A percentile compares a stretch with the other conserved stretches of the same genome.
Evolutionary conservation across 2,888 invertebrate genomes (phyloP).

Genomic region (Cataglyphis albicans): DNA sequence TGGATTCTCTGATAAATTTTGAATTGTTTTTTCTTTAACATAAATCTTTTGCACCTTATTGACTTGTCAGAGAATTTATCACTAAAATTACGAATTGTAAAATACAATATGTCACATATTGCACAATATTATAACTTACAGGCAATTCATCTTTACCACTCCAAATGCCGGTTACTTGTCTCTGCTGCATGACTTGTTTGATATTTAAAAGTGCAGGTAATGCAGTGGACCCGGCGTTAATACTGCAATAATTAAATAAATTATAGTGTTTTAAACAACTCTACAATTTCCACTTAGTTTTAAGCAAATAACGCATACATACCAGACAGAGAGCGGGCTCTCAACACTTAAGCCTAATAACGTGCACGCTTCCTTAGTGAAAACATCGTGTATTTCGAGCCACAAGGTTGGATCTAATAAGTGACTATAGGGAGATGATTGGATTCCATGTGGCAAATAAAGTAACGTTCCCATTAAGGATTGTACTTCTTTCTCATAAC

Average conservation of each 20-base stretch:
- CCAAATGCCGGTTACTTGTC: conserved; percentile 97
- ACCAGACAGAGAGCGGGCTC: conserved; percentile 96
- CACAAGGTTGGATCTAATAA: conserved; percentile 92
- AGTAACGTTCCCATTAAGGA: conserved; percentile 94
- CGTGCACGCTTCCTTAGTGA: conserved; percentile 96
- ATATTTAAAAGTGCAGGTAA: conserved; percentile 98
- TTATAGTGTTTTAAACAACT: background rate
- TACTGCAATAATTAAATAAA: conserved; percentile 86
- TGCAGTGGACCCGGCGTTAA: conserved; percentile 97
- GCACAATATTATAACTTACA: conserved; percentile 87
- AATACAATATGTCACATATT: background rate
- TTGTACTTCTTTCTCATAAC: conserved; percentile 94
- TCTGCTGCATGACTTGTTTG: conserved; percentile 95
- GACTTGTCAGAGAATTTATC: background rate
- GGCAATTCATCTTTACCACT: conserved; percentile 98
- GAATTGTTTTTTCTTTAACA: background rate
- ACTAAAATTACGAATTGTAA: background rate
- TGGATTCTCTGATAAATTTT: background rate
- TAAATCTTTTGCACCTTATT: background rate
- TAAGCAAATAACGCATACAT: conserved; percentile 69
- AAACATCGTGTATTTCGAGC: conserved; percentile 93
- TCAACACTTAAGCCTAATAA: conserved; percentile 95
- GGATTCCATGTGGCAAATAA: conserved; percentile 92
- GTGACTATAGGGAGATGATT: conserved; percentile 92
- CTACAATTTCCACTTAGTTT: conserved; percentile 8